A percentile compares a stretch with the other conserved stretches of the same genome.
phyloP scores from a whole-genome alignment of 1,140 invertebrate genomes.

The Lasioglossum albipes region DNA sequence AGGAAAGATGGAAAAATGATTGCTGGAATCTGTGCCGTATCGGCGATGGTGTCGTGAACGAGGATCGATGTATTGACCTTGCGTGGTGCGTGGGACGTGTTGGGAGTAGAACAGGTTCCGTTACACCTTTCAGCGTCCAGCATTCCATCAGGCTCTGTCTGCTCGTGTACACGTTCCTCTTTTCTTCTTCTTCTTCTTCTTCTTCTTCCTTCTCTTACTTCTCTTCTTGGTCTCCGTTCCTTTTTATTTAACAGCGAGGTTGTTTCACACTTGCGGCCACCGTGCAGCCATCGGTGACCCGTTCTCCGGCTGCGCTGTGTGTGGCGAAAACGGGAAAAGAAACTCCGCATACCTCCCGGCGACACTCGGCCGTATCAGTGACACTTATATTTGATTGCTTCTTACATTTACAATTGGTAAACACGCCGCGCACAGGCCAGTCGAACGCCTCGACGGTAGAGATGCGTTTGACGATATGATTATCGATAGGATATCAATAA shows the following conservation, averaged over 20 bases:
- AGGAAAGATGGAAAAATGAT: constrained; percentile 20
- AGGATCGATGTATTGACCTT: constrained; percentile 56
- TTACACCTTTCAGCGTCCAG: constrained; percentile 58
- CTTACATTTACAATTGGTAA: constrained; percentile 55
- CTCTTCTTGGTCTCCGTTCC: no score
- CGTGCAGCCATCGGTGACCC: neutral
- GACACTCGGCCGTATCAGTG: constrained; percentile 30
- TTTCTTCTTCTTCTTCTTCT: constrained; percentile 20
- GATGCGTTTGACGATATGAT: no score
- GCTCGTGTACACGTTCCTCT: constrained; percentile 39
- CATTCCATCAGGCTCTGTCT: constrained; percentile 51
- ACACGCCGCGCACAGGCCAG: neutral
- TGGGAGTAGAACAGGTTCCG: constrained; percentile 66
- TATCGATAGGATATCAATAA: no score
- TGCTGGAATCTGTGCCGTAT: constrained; percentile 34
- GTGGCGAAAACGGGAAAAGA: constrained; percentile 33
- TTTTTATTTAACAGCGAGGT: constrained; percentile 40
- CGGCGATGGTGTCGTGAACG: constrained; percentile 13
- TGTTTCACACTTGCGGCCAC: constrained; percentile 8
- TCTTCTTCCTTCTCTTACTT: neutral
- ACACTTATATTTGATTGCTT: constrained; percentile 61
- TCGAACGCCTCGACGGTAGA: no score
- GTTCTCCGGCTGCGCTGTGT: neutral
- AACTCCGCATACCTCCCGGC: constrained; percentile 1
- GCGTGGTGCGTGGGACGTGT: constrained; percentile 37